phyloP scores from a whole-genome alignment of 2,113 vertebrate species.

The Cynoglossus semilaevis region DNA sequence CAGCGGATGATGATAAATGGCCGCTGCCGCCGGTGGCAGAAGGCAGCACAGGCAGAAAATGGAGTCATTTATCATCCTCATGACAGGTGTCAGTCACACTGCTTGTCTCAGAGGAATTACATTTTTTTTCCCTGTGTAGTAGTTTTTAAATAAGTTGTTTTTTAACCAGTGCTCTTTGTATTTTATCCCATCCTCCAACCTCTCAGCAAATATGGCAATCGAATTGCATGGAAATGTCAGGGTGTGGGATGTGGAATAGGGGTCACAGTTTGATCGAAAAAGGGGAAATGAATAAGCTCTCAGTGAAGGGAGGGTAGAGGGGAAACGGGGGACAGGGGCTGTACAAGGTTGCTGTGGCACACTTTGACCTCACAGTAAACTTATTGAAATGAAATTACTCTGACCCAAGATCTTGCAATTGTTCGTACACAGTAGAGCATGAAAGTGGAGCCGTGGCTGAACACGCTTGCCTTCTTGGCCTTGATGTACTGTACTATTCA shows the following conservation, averaged over 20 bases:
- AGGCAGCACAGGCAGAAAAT: conserved; percentile 99
- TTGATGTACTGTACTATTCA: conserved; percentile 4
- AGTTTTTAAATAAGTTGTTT: conserved; percentile 98
- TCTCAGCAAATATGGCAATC: conserved; percentile 83
- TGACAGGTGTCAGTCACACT: conserved; percentile 99
- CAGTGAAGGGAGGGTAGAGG: conserved; percentile 61
- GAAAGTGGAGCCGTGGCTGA: conserved; percentile 64
- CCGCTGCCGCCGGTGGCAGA: conserved; percentile 95
- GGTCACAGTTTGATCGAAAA: conserved; percentile 66
- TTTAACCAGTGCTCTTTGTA: conserved; percentile 90
- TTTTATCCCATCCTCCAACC: conserved; percentile 50
- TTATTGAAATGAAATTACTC: conserved; percentile 91
- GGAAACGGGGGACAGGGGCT: conserved; percentile 31
- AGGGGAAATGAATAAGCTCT: conserved; percentile 87
- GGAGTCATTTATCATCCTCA: conserved; percentile 99
- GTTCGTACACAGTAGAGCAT: conserved; percentile 74
- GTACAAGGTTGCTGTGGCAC: conserved; percentile 82
- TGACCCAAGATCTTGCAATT: conserved; percentile 75
- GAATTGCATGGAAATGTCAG: conserved; percentile 89
- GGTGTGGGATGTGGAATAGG: conserved; percentile 69
- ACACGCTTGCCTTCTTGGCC: conserved; percentile 19
- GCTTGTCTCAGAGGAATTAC: conserved; percentile 92
- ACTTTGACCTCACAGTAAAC: conserved; percentile 82
- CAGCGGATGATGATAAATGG: conserved; percentile 99
- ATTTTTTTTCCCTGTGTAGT: conserved; percentile 80